Conservation (phyloP, 2,113 vertebrate genomes). For the Alligator mississippiensis region DNA sequence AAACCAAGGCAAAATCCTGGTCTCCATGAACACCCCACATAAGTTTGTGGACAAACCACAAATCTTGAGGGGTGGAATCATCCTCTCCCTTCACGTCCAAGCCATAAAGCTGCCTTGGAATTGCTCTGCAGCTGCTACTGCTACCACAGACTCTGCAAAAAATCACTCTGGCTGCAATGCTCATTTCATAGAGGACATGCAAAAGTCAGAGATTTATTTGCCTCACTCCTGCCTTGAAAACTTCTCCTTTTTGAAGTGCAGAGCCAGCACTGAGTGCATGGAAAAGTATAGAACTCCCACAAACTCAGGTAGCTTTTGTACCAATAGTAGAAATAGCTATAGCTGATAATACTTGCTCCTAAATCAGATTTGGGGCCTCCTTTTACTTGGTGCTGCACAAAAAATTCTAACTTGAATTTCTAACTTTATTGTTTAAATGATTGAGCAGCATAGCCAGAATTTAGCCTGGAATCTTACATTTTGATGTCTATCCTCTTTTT, state of each 20-base stretch:
- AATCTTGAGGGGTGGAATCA: neutral
- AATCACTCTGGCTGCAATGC: accelerated
- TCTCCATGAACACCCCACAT: accelerated
- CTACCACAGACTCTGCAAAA: accelerated
- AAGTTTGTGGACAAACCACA: neutral
- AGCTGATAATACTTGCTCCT: neutral
- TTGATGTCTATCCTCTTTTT: too few relatives aligned
- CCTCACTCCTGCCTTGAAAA: neutral
- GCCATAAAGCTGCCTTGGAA: neutral
- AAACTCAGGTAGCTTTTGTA: neutral
- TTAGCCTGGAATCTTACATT: neutral
- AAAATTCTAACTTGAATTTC: neutral
- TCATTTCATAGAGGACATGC: neutral
- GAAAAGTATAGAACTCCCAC: neutral
- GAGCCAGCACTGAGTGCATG: neutral
- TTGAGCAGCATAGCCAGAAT: neutral
- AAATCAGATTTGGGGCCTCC: neutral
- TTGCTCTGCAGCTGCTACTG: neutral
- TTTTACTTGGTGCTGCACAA: neutral
- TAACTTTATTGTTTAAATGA: neutral
- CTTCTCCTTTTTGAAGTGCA: accelerated
- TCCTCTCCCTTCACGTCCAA: neutral
- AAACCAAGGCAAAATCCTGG: neutral
- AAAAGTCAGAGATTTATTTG: neutral
- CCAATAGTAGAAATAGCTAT: neutral